Base-by-base conservation (phyloP, 53 echinoderm and acorn worm species). In the Apostichopus leukothele region DNA sequence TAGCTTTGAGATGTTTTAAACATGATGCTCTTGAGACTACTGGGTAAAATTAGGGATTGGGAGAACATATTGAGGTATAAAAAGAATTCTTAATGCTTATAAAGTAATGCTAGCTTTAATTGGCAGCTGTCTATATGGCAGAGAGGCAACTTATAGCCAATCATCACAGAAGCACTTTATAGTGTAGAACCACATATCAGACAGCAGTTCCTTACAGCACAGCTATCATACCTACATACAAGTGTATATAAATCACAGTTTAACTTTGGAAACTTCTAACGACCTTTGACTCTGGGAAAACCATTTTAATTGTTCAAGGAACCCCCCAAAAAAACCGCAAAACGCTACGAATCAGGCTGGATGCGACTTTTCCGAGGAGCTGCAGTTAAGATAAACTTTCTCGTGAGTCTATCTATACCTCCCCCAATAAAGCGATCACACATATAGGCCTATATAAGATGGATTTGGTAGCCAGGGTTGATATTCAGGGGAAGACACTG, bases 251-350 rank as follows among this genome's bases (percentile, higher is more conserved):
- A 71, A 71, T 71, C 71, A 71, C 71, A 71, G 71, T 71, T 71
- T 9, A 71, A 71, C 71, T 71, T 71, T 71, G 71, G 71, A 71
- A 19, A 16, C 71, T 71, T 71, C 57, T 57, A 57, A 52, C 50
- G 21, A 81, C 81, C 81, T 81, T 81, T 81, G 55, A 81, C 39
- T 55, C 53, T 59, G 81, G 59, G 54, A 80, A 81, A 81, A 54
- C 54, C n/a, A 18, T 59, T 81, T 81, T 81, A 81, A 81, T 81
- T 59, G 81, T 81, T 81, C 60, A 55, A 81, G 81, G 81, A 81
- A 81, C 81, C 81, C 81, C 81, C 81, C 79, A 13, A 54, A 53
- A 54, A 81, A 53, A 53, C 81, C 53, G 55, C 81, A 81, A 81
- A 81, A 14, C 63, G 79, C 81, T 54, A 81, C 59, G 81, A 81